These are phyloP conservation scores for Callopanchax toddi DNA, from an alignment of 2,113 vertebrate genomes.

Conservation along the genomic window DNA sequence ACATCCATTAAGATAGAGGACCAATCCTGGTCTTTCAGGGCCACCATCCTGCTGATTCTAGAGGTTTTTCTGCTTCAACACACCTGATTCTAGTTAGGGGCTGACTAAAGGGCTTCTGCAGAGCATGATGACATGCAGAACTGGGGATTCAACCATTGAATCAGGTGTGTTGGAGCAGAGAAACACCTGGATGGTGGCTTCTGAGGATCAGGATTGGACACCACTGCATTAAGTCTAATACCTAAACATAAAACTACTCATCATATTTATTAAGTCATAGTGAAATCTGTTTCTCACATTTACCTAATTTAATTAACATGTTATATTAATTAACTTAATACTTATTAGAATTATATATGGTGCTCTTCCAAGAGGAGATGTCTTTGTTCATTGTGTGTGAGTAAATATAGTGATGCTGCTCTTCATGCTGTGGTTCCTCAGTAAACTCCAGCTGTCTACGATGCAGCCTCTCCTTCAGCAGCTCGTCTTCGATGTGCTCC, in stretches of 20 bases:
- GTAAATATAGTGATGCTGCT: slow-evolving; percentile 14
- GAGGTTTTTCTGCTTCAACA: too few species aligned
- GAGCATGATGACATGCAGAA: too few species aligned
- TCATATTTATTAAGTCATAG: slow-evolving; percentile 34
- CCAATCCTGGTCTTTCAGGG: too few species aligned
- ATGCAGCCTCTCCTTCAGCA: slow-evolving; percentile 90
- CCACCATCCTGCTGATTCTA: too few species aligned
- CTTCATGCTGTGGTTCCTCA: slow-evolving; percentile 59
- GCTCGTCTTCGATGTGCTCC: slow-evolving; percentile 89
- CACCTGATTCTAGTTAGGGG: too few species aligned
- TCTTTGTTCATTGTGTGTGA: background rate
- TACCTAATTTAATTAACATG: slow-evolving; percentile 26
- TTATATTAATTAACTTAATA: slow-evolving; percentile 31
- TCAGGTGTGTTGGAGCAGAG: too few species aligned
- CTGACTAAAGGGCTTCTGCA: too few species aligned
- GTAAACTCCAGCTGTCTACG: slow-evolving; percentile 89
- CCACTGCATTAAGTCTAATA: background rate
- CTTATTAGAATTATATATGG: slow-evolving; percentile 20
- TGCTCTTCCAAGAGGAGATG: slow-evolving; percentile 12
- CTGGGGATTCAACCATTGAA: too few species aligned
- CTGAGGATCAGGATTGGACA: too few species aligned
- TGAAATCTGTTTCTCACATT: slow-evolving; percentile 16
- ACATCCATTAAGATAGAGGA: too few species aligned
- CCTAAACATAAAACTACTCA: slow-evolving; percentile 1
- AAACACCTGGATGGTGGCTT: too few species aligned